Conservation (phyloP, 2,888 invertebrate genomes). For the Trichogramma evanescens region DNA sequence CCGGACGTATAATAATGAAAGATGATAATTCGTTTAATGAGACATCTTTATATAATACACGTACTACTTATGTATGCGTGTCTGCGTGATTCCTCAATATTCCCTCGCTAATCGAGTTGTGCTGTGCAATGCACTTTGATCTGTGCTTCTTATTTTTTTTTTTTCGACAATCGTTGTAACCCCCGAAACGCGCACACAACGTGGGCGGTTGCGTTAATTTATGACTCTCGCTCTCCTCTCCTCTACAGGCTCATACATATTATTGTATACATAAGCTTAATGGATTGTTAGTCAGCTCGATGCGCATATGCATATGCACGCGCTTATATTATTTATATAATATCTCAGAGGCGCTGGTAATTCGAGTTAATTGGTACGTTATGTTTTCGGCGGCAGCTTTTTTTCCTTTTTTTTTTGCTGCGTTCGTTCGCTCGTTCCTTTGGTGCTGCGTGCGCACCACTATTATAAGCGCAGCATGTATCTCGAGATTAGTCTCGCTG, state of each 20-base stretch:
- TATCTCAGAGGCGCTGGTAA: neutral
- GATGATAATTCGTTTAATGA: constrained; percentile 21
- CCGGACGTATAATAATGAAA: neutral
- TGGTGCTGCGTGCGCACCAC: neutral
- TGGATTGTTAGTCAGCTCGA: constrained; percentile 18
- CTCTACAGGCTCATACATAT: neutral
- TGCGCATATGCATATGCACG: too few relatives aligned
- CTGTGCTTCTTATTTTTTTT: too few relatives aligned
- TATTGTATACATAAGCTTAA: constrained; percentile 2
- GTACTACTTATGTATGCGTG: neutral
- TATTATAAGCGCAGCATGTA: neutral
- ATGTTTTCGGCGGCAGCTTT: neutral
- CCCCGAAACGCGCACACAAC: neutral
- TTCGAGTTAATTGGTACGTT: constrained; percentile 20
- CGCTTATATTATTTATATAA: too few relatives aligned
- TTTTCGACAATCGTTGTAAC: too few relatives aligned
- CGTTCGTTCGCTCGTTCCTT: too few relatives aligned
- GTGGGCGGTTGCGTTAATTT: constrained; percentile 20
- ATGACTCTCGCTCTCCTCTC: constrained; percentile 2
- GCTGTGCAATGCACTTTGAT: too few relatives aligned
- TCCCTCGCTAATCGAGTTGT: too few relatives aligned
- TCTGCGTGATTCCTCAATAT: too few relatives aligned
- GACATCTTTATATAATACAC: constrained; percentile 21
- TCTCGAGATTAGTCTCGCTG: neutral
- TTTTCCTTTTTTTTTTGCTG: too few relatives aligned